phyloP scores from a whole-genome alignment of 2,113 vertebrate species.

The Anseranas semipalmata region DNA sequence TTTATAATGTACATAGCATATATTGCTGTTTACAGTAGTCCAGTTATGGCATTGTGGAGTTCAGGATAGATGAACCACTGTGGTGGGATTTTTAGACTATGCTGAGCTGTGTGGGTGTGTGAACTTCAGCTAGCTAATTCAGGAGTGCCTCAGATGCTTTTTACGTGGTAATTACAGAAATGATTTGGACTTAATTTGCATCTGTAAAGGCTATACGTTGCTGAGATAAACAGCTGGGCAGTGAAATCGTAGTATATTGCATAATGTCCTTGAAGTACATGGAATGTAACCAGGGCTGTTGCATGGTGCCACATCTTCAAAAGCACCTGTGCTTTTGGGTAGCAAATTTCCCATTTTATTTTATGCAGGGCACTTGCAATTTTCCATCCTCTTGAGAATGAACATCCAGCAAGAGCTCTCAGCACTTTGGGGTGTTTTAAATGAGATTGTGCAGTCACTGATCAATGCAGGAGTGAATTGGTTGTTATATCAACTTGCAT shows the following conservation, averaged over 20 bases:
- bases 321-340: not conserved
- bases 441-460: not conserved
- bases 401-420: not conserved
- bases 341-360: not conserved
- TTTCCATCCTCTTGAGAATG: not conserved
- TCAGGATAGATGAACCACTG: not conserved
- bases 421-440: slow-evolving; percentile 2
- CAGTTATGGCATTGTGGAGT: not conserved
- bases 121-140: not conserved
- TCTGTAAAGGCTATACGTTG: not conserved
- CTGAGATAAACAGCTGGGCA: not conserved
- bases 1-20: not conserved
- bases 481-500: not conserved
- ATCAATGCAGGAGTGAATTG: not conserved
- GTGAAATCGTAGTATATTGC: not conserved
- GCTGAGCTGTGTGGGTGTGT: not conserved
- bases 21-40: not conserved
- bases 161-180: not conserved
- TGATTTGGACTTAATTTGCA: not conserved
- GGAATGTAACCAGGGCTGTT: not conserved
- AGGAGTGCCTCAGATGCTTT: not conserved
- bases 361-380: not conserved
- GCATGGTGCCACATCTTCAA: not conserved
- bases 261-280: not conserved
- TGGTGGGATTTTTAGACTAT: not conserved